Conservation (phyloP, 2,797 vertebrate species). For the Hyperoplus lanceolatus region DNA sequence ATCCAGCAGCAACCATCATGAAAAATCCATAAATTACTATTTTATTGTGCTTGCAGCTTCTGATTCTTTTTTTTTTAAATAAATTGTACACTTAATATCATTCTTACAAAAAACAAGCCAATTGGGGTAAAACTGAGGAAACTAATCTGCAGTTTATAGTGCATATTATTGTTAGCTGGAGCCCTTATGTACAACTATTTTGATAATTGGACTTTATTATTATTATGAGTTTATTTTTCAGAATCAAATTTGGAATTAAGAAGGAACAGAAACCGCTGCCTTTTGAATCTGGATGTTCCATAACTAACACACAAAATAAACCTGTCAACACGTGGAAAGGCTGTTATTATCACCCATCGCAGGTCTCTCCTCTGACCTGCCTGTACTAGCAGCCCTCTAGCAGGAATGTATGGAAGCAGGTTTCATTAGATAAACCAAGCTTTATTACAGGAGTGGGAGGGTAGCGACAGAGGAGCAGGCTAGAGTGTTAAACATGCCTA, state of each 20-base stretch:
- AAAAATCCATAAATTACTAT: not conserved
- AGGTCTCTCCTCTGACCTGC: slow-evolving; percentile 42
- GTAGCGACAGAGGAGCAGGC: not conserved
- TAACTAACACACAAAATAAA: not conserved
- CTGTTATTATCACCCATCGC: not conserved
- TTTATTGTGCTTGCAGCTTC: not conserved
- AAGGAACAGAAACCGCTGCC: not conserved
- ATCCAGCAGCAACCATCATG: not conserved
- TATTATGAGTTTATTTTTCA: too few species aligned
- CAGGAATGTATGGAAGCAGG: slow-evolving; percentile 47
- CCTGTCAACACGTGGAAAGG: slow-evolving; percentile 4
- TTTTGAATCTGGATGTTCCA: not conserved
- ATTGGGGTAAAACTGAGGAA: not conserved
- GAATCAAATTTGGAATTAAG: not conserved
- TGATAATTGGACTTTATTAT: not conserved
- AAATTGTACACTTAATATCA: not conserved
- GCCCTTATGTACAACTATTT: not conserved
- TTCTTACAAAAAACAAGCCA: not conserved
- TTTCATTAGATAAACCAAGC: too few species aligned
- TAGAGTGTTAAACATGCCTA: slow-evolving; percentile 20
- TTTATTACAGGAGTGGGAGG: not conserved
- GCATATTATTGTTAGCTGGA: not conserved
- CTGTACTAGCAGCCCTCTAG: slow-evolving; percentile 56
- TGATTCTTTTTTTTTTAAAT: not conserved
- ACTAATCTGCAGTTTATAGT: not conserved